Base-by-base conservation (phyloP, 1,140 invertebrate species). In the Aricia agestis region DNA sequence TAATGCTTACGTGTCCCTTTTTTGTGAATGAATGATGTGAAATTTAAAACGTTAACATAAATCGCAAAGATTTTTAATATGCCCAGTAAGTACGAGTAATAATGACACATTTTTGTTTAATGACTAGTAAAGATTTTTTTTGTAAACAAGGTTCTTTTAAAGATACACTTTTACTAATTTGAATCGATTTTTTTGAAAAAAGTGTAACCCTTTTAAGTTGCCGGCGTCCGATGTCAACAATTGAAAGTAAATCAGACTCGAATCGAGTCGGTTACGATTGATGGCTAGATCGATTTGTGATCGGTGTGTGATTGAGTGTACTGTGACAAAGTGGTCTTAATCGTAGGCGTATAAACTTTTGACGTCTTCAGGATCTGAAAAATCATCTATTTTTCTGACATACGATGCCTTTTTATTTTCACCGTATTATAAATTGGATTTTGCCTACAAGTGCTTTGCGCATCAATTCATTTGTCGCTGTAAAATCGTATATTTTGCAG, bases 281-380 rank as follows among this genome's bases (percentile, higher is more conserved):
- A 78, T 73, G 71, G 70, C 77, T 72, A 74, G 74, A 89, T 86
- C 83, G 82, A 84, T 86, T 86, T 83, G 76, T 87, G 78, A 83
- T 81, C 72, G 77, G 73, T 78, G 67, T 80, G 73, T 82, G 77
- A 81, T 83, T 81, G 74, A 42, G 52, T 71, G 69, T 72, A 61
- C 52, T 32, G 17, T 17, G 59, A 19, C 59, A 6, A 10, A 10
- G 59, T 63, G 11, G 11, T n/a, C 19, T 63, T 63, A 25, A 63
- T 63, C 19, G 59, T 63, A 11, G 18, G 3, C 4, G 18, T 59
- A 6, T 59, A 17, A 18, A 25, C 25, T 25, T 25, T n/a, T n/a
- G n/a, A n/a, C n/a, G 25, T 25, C 25, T 25, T 25, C 25, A 25
- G 25, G 1, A 25, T 25, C 25, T 2, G 25, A 25, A 25, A 25